phyloP scores from a whole-genome alignment of 2,113 vertebrate species.

The Apaloderma vittatum region DNA sequence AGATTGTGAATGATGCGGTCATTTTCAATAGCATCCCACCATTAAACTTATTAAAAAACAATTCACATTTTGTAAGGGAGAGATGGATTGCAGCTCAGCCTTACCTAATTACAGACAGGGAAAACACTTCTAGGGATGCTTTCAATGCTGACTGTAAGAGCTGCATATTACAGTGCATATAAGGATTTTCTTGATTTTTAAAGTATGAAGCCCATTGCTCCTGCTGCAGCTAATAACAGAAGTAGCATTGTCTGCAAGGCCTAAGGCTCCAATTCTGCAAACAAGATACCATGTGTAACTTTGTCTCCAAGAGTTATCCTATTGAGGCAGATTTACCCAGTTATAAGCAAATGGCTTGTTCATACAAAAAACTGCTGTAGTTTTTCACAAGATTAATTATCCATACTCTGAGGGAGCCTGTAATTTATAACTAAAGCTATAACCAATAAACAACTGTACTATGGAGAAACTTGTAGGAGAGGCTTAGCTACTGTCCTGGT shows the following conservation, averaged over 20 bases:
- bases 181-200: conserved; percentile 49
- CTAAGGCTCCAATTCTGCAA: conserved; percentile 54
- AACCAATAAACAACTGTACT: conserved; percentile 25
- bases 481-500: background rate
- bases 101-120: background rate
- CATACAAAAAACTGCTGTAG: conserved; percentile 5
- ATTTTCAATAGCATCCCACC: background rate
- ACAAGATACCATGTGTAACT: conserved; percentile 29
- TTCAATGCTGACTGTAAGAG: background rate
- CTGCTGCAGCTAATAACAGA: conserved; percentile 39
- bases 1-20: conserved; percentile 19
- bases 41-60: background rate
- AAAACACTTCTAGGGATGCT: background rate
- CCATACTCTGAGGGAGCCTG: conserved; percentile 34
- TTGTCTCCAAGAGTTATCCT: conserved; percentile 57
- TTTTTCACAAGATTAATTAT: conserved; percentile 58
- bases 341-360: conserved; percentile 44
- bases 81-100: background rate
- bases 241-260: conserved; percentile 48
- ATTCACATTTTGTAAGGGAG: background rate
- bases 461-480: background rate
- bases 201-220: conserved; percentile 24
- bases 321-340: conserved; percentile 58
- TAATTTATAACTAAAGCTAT: conserved; percentile 35
- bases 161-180: background rate